Evolutionary conservation across 1,140 invertebrate species (phyloP), one percentile per base, ranked within the genome.

Genomic region (Solenopsis fugax): DNA sequence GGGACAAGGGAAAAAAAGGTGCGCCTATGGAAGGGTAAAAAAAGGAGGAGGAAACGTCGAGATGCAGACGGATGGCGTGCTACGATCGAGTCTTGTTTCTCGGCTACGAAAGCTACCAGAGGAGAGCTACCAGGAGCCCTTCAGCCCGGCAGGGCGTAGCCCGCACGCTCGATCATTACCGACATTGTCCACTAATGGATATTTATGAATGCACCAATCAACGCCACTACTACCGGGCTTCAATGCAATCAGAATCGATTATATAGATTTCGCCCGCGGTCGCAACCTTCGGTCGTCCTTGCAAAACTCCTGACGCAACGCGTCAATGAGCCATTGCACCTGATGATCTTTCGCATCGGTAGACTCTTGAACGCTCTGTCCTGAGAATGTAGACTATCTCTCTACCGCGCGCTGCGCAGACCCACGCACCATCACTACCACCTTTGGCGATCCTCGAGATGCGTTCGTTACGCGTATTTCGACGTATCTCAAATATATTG

Each of bases 151-250:
- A 93, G 94, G 94, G 94, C 94, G 94, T 94, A 94, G 93, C 93
- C 94, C 91, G 87, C 91, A 91, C 92, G 91, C 92, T 89, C 92
- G 92, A 94, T 95, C 94, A 95, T 95, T 95, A 95, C 94, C 91
- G 91, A 95, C 94, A 95, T 95, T 95, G 94, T 95, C 90, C 92
- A 91, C 93, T 95, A 95, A 95, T 95, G 94, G 94, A 95, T 95
- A 95, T 95, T 95, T 95, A 95, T 95, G 94, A 95, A 95, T 95
- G 93, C 93, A 92, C 93, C 94, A 95, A 95, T 95, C 94, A 95
- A 93, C 93, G 92, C 92, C 82, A 92, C 93, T 91, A 95, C 94
- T 95, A 95, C 94, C 88, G 94, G 94, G 93, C 94, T 94, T 95
- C 94, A 95, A 95, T 95, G 94, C 93, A 95, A 95, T 95, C 94